Evolutionary conservation across 2,888 invertebrate genomes (phyloP).

Genomic region (Salpingus planirostris): DNA sequence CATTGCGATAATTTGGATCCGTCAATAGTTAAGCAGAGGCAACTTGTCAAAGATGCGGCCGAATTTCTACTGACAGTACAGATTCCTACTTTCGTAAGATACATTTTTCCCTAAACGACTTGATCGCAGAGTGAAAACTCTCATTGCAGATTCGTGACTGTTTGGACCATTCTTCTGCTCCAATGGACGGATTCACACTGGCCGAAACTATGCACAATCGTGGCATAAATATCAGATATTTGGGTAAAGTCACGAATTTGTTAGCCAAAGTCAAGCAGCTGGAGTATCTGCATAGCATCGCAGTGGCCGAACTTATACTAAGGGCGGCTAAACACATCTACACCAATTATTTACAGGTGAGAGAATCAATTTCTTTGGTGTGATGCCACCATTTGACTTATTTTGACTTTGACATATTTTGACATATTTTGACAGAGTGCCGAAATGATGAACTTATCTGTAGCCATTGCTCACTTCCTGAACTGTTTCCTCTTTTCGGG

Average conservation of each 20-base stretch:
- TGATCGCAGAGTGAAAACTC: neutral
- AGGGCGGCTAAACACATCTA: constrained; percentile 92
- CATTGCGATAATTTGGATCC: constrained; percentile 65
- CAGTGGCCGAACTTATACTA: constrained; percentile 80
- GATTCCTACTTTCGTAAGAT: constrained; percentile 89
- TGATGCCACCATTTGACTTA: too few relatives aligned
- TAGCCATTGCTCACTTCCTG: constrained; percentile 90
- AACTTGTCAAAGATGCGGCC: constrained; percentile 89
- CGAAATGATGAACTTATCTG: constrained; percentile 83
- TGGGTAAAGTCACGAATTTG: constrained; percentile 83
- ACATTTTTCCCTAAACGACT: constrained; percentile 18
- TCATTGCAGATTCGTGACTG: constrained; percentile 70
- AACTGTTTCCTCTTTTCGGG: constrained; percentile 88
- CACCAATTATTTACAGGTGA: constrained; percentile 77
- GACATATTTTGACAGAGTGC: constrained; percentile 49
- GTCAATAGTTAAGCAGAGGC: constrained; percentile 72
- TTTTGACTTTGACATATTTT: constrained; percentile 3
- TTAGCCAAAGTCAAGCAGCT: constrained; percentile 70
- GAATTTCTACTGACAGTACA: constrained; percentile 89
- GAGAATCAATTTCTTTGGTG: too few relatives aligned
- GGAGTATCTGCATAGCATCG: constrained; percentile 82
- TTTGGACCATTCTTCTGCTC: constrained; percentile 83
- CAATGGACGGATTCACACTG: constrained; percentile 90
- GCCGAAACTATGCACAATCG: constrained; percentile 89
- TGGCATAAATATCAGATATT: constrained; percentile 94